Evolutionary conservation across 2,888 invertebrate genomes (phyloP), one percentile per base, ranked within the genome.

Genomic region (Dryococelus australis): DNA sequence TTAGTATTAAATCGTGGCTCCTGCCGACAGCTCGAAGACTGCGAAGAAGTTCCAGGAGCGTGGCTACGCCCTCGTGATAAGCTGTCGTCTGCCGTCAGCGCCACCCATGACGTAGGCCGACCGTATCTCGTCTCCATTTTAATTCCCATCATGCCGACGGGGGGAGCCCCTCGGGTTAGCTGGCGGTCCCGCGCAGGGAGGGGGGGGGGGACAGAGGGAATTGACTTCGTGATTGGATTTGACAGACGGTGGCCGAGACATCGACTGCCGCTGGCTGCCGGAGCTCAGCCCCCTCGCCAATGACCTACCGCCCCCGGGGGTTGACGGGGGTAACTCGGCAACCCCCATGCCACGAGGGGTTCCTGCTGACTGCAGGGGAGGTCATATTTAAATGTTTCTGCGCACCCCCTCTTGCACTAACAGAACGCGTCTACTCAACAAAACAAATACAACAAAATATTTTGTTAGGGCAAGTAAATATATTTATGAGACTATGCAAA

Each of bases 151-250:
- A 87, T n/a, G n/a, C n/a, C n/a, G 65, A 16, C 65, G 65, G 20
- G 65, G 24, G 65, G 65, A 65, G 5, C 65, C 65, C 5, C 65
- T 16, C 8, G 65, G 27, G 83, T 10, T 79, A 12, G 43, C 8
- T 28, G 27, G 85, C 26, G 87, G 43, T 35, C 16, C 26, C 26
- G 87, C 51, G 86, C 24, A 53, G 86, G 79, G 80, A 51, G 86
- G 87, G 85, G 43, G 24, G 78, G 35, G 86, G 85, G 80, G 86
- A 87, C 84, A n/a, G 51, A 85, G 87, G 86, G 88, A 88, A 88
- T 88, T 88, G 88, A 88, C 88, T 88, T 88, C 86, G 88, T 88
- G 88, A 88, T 88, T 88, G 88, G 88, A 88, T 88, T 88, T 88
- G 88, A 88, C 88, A 88, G 88, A 88, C 88, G 88, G 88, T 88